A percentile compares a stretch with the other conserved stretches of the same genome.
Conservation (phyloP, 2,797 vertebrate species). For the Phoebastria nigripes region DNA sequence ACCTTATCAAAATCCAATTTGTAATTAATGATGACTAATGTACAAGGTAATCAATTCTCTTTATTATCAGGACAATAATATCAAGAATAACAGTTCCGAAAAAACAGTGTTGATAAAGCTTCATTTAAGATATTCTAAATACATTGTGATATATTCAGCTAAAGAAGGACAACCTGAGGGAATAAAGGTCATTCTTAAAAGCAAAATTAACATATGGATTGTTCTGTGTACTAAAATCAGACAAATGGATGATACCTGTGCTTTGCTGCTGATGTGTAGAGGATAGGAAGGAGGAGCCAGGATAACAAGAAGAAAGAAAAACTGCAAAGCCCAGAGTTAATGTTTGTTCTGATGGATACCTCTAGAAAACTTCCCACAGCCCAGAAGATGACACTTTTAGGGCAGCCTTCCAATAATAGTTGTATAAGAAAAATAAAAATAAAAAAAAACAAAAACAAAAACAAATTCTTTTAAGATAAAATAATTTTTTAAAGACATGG, state of each 20-base stretch:
- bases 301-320: neutral
- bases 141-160: neutral
- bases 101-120: neutral
- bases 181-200: neutral
- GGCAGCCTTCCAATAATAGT: neutral
- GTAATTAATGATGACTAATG: neutral
- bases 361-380: neutral
- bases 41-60: neutral
- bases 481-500: neutral
- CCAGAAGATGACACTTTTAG: neutral
- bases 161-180: neutral
- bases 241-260: accelerated
- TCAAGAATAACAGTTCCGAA: neutral
- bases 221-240: neutral
- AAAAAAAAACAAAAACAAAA: too few species aligned
- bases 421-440: neutral
- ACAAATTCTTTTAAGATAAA: neutral
- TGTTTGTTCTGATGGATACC: neutral
- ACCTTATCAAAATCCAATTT: neutral
- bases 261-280: neutral
- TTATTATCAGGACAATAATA: neutral
- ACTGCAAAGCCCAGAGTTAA: neutral
- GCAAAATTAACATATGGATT: neutral
- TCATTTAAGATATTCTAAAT: neutral
- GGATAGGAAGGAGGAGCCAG: neutral